Base-by-base conservation (phyloP, 2,797 vertebrate genomes). In the Urosaurus nigricauda region DNA sequence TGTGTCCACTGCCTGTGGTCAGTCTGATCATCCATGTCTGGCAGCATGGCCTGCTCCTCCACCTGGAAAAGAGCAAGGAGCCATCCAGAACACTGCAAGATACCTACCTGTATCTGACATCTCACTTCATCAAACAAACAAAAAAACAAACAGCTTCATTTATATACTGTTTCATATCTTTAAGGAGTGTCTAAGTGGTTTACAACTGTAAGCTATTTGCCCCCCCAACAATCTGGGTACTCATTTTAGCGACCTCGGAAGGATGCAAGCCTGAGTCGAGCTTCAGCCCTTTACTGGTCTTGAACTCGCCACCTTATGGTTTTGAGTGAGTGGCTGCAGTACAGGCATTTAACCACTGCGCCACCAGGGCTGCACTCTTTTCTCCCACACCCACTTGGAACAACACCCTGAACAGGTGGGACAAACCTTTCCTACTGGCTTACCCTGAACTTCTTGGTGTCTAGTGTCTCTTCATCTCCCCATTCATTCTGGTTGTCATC, bases 1-100 rank as follows among this genome's bases (percentile, higher is more conserved):
- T 99, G 99, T 0, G 99, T 99, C 99, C 99, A 99, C 96, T 99
- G 98, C 63, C 99, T 96, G 96, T 98, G 98, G 94, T 99, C 99
- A 0, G 98, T 98, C 96, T 99, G 98, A 89, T 98, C 97, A 0
- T 98, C 98, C 16, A 95, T 94, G 85, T 99, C 98, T 0, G 97
- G 96, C 74, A 98, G 96, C 84, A 98, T 98, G 1, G 97, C 97
- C 43, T 98, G 98, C 89, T 99, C 99, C 88, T 99, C 98, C 3
- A 98, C 98, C 98, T 99, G 95, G 29, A 24, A 3, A n/a, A 0
- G 12, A 86, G 24, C 12, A 29, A 78, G 75, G 26, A 51, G 24
- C 1, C 43, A 51, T 51, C 40, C 1, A 5, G 5, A 16, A 51
- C 75, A 78, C 26, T 4, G 1, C 21, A 32, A 4, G 9, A 43